phyloP scores from a whole-genome alignment of 2,113 vertebrate species.

The Tyto alba region DNA sequence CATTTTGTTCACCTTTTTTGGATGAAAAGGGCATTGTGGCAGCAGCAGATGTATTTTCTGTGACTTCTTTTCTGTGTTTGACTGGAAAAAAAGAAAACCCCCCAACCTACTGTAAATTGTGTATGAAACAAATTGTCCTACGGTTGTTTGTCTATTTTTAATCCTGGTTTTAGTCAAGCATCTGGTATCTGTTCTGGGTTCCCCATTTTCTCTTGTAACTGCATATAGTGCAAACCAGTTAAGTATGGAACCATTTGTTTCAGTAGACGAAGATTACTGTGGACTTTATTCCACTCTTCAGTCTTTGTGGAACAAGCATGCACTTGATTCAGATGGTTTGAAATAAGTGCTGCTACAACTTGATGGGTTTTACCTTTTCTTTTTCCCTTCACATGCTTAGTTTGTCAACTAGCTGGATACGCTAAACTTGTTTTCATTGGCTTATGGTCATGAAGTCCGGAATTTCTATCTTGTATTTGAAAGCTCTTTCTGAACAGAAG shows the following conservation, averaged over 20 bases:
- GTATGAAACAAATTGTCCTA: slow-evolving; percentile 68
- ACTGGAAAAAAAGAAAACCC: background rate
- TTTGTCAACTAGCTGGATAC: slow-evolving; percentile 33
- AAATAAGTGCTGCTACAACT: slow-evolving; percentile 56
- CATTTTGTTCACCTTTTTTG: background rate
- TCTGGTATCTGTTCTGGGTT: slow-evolving; percentile 67
- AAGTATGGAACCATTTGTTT: slow-evolving; percentile 29
- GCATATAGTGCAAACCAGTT: slow-evolving; percentile 42
- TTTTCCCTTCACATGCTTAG: slow-evolving; percentile 41
- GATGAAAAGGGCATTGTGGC: slow-evolving; percentile 46
- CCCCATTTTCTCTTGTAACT: slow-evolving; percentile 58
- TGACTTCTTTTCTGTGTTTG: slow-evolving; percentile 64
- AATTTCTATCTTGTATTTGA: slow-evolving; percentile 53
- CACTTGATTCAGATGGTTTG: slow-evolving; percentile 55
- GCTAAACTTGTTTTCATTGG: slow-evolving; percentile 53
- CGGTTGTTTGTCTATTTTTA: slow-evolving; percentile 59
- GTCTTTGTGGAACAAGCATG: slow-evolving; percentile 66
- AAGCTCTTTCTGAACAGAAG: slow-evolving; percentile 65
- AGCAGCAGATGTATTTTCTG: slow-evolving; percentile 71
- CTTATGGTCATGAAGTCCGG: slow-evolving; percentile 44
- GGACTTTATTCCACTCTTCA: slow-evolving; percentile 42
- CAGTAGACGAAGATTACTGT: slow-evolving; percentile 51
- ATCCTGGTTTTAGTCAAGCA: slow-evolving; percentile 64
- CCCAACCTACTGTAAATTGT: slow-evolving; percentile 68
- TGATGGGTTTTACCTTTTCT: slow-evolving; percentile 40